Evolutionary conservation across 2,797 vertebrate species (phyloP).

Genomic region (Cuniculus paca): DNA sequence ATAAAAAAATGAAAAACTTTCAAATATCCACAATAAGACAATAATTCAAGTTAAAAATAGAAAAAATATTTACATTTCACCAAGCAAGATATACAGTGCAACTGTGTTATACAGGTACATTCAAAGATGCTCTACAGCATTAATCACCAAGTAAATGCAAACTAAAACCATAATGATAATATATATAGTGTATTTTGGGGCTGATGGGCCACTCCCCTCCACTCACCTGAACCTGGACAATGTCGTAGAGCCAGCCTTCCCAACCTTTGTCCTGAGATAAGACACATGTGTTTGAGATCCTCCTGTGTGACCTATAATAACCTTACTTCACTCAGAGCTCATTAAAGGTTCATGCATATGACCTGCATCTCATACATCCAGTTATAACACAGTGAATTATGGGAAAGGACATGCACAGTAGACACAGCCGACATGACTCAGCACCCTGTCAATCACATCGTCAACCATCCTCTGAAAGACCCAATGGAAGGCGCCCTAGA

Average conservation of each 20-base stretch:
- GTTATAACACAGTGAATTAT: background rate
- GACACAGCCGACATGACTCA: background rate
- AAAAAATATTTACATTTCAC: conserved; percentile 2
- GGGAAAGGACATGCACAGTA: background rate
- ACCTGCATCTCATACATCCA: background rate
- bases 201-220: background rate
- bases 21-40: conserved; percentile 32
- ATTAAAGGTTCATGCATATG: background rate
- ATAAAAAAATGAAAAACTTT: background rate
- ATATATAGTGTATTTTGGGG: background rate
- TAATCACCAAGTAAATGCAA: background rate
- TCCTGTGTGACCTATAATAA: background rate
- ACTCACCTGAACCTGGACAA: background rate
- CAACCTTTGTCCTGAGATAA: background rate
- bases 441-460: background rate
- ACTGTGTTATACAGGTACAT: background rate
- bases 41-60: background rate
- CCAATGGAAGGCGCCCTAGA: background rate
- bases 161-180: background rate
- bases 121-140: background rate
- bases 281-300: background rate
- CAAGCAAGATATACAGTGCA: background rate
- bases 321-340: background rate
- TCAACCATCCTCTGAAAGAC: background rate
- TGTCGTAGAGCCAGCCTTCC: background rate